phyloP scores from a whole-genome alignment of 2,888 invertebrate species.

The Gisinianus flammeolus region DNA sequence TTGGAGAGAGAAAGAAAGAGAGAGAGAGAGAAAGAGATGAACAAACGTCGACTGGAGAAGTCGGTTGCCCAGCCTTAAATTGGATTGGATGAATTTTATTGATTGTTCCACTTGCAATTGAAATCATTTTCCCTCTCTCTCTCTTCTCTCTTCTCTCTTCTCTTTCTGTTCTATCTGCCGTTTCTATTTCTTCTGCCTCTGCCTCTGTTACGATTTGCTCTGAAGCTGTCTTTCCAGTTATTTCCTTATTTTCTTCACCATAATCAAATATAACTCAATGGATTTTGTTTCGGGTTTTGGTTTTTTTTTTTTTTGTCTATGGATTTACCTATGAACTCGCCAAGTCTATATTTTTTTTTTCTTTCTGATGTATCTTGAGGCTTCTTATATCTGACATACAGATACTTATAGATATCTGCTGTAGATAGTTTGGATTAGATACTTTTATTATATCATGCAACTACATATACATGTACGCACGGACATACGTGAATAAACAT shows the following conservation, averaged over 20 bases:
- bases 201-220: not conserved
- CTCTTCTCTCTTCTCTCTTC: slow-evolving; percentile 13
- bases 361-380: not conserved
- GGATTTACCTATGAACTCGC: not conserved
- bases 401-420: not conserved
- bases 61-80: slow-evolving; percentile 34
- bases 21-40: not conserved
- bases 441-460: too few relatives aligned
- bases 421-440: too few relatives aligned
- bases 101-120: slow-evolving; percentile 47
- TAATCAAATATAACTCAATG: slow-evolving; percentile 23
- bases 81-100: slow-evolving; percentile 48
- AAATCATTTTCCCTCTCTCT: slow-evolving; percentile 37
- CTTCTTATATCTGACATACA: not conserved
- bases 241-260: slow-evolving; percentile 1
- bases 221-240: slow-evolving; percentile 10
- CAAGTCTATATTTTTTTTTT: not conserved
- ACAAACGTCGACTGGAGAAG: not conserved
- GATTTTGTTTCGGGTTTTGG: slow-evolving; percentile 11
- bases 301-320: slow-evolving; percentile 1
- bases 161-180: not conserved
- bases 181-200: not conserved
- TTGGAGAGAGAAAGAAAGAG: not conserved
- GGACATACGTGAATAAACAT: too few relatives aligned
- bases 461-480: too few relatives aligned